Evolutionary conservation across 2,113 vertebrate genomes (phyloP), one percentile per base, ranked within the genome.

Genomic region (Xiphophorus maculatus): DNA sequence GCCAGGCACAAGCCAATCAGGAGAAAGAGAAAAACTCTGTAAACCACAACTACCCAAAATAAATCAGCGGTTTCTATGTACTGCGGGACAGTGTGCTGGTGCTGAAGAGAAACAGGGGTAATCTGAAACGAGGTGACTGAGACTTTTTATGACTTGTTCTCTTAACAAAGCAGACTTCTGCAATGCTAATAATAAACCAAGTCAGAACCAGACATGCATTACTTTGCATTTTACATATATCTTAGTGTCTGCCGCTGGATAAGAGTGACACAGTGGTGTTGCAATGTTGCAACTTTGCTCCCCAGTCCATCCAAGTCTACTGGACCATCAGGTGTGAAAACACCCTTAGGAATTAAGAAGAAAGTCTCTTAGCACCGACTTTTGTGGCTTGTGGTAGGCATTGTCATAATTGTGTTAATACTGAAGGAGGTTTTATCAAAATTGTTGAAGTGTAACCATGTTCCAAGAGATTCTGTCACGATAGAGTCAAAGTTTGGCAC

Each of bases 51-150:
- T 48, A 54, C 80, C 48, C 22, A 51, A 71, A 84, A 85, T 74
- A 80, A 73, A 84, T 79, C 58, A 10, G 37, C 73, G 83, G 68
- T 37, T 80, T 80, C 77, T 37, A 77, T 69, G 77, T 69, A 25
- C 77, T 79, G 74, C 87, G 89, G 84, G 74, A 90, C 67, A 82
- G 63, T 15, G 6, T 68, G 32, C 63, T 68, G 69, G 79, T 75
- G 5, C 84, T 79, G 84, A 86, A 48, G 44, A 48, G 44, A 48
- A 48, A 19, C 44, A 48, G 76, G 69, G 81, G 80, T 85, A 84
- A 85, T 79, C 66, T 88, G 64, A 86, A 86, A 88, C 77, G 85
- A 82, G 71, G 88, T 90, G 71, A 68, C 74, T 70, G 73, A 76
- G 71, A 82, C 48, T 67, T 83, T 85, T 78, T 62, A 76, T 73